A percentile compares a stretch with the other conserved stretches of the same genome.
Conservation (phyloP, 2,888 invertebrate species). For the Eremobia ochroleuca region DNA sequence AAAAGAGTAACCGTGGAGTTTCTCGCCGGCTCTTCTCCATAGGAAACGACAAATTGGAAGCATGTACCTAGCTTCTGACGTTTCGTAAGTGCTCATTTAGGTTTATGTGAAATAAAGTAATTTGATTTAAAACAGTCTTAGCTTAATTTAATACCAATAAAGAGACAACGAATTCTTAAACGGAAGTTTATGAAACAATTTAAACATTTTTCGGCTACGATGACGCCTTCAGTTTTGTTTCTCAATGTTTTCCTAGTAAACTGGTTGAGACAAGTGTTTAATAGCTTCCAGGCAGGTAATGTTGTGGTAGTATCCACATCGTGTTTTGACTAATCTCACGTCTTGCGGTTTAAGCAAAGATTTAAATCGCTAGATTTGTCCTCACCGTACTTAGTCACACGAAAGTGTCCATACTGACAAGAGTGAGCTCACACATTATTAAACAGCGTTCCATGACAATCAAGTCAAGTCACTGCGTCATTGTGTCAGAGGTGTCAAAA, state of each 20-base stretch:
- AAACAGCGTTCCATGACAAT: neutral
- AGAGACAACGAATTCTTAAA: constrained; percentile 21
- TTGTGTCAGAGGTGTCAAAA: neutral
- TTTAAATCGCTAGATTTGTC: neutral
- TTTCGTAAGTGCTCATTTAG: neutral
- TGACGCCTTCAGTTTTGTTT: constrained; percentile 42
- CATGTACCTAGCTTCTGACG: neutral
- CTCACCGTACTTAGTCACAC: neutral
- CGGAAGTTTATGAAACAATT: constrained; percentile 45
- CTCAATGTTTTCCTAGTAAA: constrained; percentile 59
- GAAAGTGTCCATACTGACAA: neutral
- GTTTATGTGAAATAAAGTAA: neutral
- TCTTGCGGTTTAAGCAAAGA: constrained; percentile 37
- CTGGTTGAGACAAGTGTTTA: constrained; percentile 52
- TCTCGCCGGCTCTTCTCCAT: neutral
- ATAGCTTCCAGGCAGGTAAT: constrained; percentile 54
- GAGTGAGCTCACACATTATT: neutral
- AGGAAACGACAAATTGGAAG: neutral
- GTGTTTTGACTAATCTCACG: constrained; percentile 64
- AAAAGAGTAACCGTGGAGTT: neutral
- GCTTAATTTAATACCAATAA: neutral
- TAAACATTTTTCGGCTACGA: constrained; percentile 36
- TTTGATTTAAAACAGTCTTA: neutral
- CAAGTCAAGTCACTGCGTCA: neutral
- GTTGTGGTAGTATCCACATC: constrained; percentile 60